A percentile compares a stretch with the other conserved stretches of the same genome.
phyloP scores from a whole-genome alignment of 2,888 invertebrate genomes.

The Dugesia japonica region DNA sequence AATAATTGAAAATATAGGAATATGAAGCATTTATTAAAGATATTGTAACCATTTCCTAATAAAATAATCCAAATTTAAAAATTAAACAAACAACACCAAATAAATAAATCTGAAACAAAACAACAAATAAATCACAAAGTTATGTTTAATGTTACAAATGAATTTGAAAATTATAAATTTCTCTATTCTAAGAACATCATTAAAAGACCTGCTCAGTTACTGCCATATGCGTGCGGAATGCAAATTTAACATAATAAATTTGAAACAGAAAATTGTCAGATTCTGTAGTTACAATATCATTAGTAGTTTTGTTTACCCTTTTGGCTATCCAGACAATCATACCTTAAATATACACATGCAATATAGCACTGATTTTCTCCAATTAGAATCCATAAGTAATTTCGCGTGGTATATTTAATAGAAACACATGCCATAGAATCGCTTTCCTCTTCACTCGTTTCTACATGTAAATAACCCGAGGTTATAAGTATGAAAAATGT shows the following conservation, averaged over 20 bases:
- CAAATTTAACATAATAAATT: not conserved
- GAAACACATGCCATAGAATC: constrained; percentile 3
- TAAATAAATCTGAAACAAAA: too few species aligned
- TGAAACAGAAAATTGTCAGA: too few species aligned
- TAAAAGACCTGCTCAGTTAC: not conserved
- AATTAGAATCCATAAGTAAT: not conserved
- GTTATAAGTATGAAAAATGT: not conserved
- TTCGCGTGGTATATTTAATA: not conserved
- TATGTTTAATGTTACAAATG: not conserved
- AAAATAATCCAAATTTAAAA: too few species aligned
- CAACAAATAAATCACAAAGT: not conserved
- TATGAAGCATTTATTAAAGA: too few species aligned
- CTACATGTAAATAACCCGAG: constrained; percentile 8
- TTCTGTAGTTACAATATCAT: constrained; percentile 1
- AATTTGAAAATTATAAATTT: not conserved
- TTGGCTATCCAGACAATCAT: constrained; percentile 2
- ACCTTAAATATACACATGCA: not conserved
- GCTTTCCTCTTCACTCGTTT: not conserved
- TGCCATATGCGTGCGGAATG: not conserved
- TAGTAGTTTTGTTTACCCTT: constrained; percentile 6
- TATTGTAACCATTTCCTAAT: too few species aligned
- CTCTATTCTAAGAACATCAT: not conserved
- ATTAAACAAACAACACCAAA: too few species aligned
- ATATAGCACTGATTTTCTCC: not conserved
- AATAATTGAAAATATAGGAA: too few species aligned